Evolutionary conservation across 2,113 vertebrate genomes (phyloP).

Genomic region (Excalfactoria chinensis): DNA sequence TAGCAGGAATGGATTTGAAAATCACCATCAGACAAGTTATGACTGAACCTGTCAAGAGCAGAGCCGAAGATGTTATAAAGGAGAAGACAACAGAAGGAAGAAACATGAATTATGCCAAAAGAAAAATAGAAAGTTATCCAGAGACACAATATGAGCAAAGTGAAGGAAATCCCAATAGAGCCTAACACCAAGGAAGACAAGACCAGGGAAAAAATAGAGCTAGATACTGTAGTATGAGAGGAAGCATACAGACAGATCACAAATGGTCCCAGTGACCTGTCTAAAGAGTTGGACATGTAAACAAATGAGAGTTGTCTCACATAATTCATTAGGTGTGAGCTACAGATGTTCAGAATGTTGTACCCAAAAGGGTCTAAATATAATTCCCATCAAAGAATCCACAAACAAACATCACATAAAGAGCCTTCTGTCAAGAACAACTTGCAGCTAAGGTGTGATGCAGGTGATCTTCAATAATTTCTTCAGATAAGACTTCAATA

Average conservation of each 20-base stretch:
- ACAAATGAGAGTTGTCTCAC: not conserved
- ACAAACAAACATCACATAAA: not conserved
- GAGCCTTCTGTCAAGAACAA: not conserved
- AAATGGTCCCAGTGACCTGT: not conserved
- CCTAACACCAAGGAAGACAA: not conserved
- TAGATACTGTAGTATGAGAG: not conserved
- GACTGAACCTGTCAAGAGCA: not conserved
- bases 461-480: not conserved
- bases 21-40: not conserved
- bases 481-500: not conserved
- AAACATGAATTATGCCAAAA: not conserved
- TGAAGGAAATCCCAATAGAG: not conserved
- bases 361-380: not conserved
- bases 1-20: not conserved
- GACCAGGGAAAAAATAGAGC: not conserved
- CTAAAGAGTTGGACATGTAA: not conserved
- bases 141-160: not conserved
- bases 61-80: not conserved
- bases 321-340: not conserved
- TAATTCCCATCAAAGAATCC: not conserved
- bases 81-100: not conserved
- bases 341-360: not conserved
- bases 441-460: not conserved
- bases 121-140: not conserved
- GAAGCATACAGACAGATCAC: not conserved